These are phyloP conservation scores for Drosophila meridionalis DNA, from an alignment of 2,888 invertebrate species.

Conservation along the genomic window DNA sequence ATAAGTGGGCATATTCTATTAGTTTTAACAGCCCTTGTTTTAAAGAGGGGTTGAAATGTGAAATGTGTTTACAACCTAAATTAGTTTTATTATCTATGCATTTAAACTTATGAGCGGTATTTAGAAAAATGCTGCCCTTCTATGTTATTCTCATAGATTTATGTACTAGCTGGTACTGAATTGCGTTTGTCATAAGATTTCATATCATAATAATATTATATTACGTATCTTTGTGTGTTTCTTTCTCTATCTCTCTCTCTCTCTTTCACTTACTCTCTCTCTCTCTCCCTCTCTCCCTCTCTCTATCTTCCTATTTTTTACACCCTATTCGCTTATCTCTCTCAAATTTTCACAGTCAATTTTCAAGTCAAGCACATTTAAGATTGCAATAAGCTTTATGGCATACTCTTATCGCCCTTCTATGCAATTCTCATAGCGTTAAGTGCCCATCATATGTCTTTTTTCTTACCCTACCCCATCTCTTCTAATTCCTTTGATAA, in stretches of 20 bases:
- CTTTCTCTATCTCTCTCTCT: no score
- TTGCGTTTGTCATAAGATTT: no score
- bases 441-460: neutral
- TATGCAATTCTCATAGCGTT: neutral
- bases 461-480: neutral
- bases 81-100: constrained; percentile 3
- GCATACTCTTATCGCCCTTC: neutral
- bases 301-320: no score
- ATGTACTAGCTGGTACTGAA: no score
- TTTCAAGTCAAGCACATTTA: neutral
- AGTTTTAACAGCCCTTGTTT: neutral
- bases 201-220: no score
- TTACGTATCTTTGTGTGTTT: no score
- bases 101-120: neutral
- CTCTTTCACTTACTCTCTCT: no score
- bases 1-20: constrained; percentile 11
- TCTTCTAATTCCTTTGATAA: neutral
- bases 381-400: neutral
- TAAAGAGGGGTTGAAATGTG: neutral
- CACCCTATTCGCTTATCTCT: no score
- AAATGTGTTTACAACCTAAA: constrained; percentile 9
- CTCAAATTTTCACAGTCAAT: no score
- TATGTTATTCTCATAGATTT: neutral
- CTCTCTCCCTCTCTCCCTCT: no score
- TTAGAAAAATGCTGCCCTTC: neutral